A percentile compares a stretch with the other conserved stretches of the same genome.
These are phyloP conservation scores for Prinia subflava DNA, from an alignment of 2,113 vertebrate species.

Conservation along the genomic window DNA sequence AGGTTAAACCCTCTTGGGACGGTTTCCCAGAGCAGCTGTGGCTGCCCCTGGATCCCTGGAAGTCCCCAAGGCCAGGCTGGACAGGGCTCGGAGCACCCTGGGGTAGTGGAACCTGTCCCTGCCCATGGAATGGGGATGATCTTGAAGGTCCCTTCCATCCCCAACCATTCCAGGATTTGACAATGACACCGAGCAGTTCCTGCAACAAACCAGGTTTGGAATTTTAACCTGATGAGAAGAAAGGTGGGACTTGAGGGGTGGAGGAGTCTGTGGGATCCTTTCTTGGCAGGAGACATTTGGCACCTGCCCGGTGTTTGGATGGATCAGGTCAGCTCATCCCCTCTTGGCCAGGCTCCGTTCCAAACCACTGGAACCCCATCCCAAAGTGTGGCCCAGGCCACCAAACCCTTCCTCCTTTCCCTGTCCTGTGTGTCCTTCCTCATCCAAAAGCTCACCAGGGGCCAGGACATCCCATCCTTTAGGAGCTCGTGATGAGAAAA, in stretches of 20 bases:
- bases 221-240: not conserved
- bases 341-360: not conserved
- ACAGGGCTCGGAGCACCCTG: rapidly evolving
- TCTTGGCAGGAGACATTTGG: not conserved
- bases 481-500: not conserved
- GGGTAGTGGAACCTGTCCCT: rapidly evolving
- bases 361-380: not conserved
- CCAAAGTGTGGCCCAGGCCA: not conserved
- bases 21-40: not conserved
- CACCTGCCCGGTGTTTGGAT: not conserved
- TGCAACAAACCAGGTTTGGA: rapidly evolving
- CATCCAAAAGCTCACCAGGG: not conserved
- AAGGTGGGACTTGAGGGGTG: not conserved
- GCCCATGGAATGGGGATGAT: not conserved
- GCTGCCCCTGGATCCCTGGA: not conserved
- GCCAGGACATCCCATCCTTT: not conserved
- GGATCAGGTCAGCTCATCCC: not conserved
- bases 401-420: not conserved
- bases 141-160: not conserved
- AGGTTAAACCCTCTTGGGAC: not conserved
- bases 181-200: rapidly evolving
- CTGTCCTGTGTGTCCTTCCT: not conserved
- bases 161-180: not conserved
- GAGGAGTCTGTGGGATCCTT: rapidly evolving
- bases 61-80: not conserved